Evolutionary conservation across 2,113 vertebrate species (phyloP).

Genomic region (Ursus arctos): DNA sequence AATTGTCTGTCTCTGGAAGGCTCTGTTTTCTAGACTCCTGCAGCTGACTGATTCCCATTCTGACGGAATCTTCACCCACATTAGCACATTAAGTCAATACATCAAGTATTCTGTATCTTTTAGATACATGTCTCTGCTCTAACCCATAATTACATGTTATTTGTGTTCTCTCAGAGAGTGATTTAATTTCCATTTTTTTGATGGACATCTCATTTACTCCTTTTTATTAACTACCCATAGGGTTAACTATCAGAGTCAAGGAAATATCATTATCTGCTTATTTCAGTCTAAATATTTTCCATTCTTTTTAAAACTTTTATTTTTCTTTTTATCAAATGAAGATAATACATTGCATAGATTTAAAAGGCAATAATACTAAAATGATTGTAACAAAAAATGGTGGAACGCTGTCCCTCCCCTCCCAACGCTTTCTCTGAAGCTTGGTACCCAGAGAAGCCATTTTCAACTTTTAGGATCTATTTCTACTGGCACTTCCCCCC

Average conservation of each 20-base stretch:
- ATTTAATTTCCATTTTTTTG: background rate
- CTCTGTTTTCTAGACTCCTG: background rate
- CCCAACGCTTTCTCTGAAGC: background rate
- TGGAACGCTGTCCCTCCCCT: background rate
- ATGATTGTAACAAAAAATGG: background rate
- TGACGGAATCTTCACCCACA: background rate
- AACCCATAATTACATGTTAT: background rate
- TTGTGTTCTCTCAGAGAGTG: background rate
- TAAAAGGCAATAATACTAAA: background rate
- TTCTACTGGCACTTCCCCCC: background rate
- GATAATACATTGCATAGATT: background rate
- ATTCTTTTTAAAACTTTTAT: background rate
- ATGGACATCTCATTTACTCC: background rate
- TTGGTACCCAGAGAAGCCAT: background rate
- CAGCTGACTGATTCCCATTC: background rate
- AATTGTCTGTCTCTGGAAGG: background rate
- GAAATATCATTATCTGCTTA: background rate
- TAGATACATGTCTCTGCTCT: background rate
- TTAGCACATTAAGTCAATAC: background rate
- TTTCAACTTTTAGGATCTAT: background rate
- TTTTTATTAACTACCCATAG: background rate
- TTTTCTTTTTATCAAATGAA: conserved; percentile 19
- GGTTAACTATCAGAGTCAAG: background rate
- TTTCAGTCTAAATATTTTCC: background rate
- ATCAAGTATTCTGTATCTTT: background rate